phyloP scores from a whole-genome alignment of 2,888 invertebrate species.

The Pristionchus maxplancki region DNA sequence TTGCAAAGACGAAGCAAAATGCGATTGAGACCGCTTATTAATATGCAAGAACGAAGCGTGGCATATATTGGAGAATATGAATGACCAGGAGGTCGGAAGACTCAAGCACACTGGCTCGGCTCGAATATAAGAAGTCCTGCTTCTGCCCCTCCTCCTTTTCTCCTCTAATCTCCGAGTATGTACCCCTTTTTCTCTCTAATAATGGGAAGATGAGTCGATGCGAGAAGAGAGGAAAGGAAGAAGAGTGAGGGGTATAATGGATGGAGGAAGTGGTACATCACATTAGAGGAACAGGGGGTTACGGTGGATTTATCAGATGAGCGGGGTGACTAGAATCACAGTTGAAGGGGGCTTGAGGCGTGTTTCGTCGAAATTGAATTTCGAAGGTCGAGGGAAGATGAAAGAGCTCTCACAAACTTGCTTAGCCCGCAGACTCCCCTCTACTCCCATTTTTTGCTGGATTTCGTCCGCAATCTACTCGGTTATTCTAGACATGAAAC shows the following conservation, averaged over 20 bases:
- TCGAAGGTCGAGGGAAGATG: slow-evolving; percentile 17
- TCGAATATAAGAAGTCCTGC: slow-evolving; percentile 2
- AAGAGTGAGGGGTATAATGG: background rate
- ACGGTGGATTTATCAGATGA: background rate
- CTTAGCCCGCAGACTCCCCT: background rate
- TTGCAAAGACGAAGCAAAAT: background rate
- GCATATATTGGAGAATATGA: too few relatives aligned
- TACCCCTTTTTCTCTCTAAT: slow-evolving; percentile 31
- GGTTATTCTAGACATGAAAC: slow-evolving; percentile 13
- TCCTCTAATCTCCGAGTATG: slow-evolving; percentile 9
- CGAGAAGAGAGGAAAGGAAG: background rate
- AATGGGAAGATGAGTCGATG: slow-evolving; percentile 31
- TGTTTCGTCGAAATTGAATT: background rate
- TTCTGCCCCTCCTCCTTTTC: background rate
- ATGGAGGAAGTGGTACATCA: background rate
- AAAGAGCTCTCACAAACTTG: background rate
- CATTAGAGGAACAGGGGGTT: background rate
- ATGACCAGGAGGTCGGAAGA: background rate
- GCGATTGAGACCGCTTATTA: too few relatives aligned
- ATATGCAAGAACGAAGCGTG: too few relatives aligned
- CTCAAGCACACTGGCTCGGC: slow-evolving; percentile 3
- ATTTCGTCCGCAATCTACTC: slow-evolving; percentile 15
- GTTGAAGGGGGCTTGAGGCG: background rate
- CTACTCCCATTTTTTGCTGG: background rate
- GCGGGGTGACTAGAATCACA: slow-evolving; percentile 18